phyloP scores from a whole-genome alignment of 2,113 vertebrate genomes.

The Pangasianodon gigas region DNA sequence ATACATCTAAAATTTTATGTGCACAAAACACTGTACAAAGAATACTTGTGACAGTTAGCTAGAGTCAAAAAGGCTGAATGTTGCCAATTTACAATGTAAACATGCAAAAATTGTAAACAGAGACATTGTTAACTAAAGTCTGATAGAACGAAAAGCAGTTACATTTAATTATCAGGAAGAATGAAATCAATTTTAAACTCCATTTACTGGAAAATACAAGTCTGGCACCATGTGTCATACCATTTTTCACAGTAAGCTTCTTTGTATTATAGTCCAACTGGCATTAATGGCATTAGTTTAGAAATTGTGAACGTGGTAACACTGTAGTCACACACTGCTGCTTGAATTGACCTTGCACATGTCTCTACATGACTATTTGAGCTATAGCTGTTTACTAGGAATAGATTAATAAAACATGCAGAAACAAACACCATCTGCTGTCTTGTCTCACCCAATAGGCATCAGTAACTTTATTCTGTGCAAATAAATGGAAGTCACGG shows the following conservation, averaged over 20 bases:
- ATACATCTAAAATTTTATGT: background rate
- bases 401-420: conserved; percentile 13
- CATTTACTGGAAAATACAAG: background rate
- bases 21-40: background rate
- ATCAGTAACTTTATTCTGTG: background rate
- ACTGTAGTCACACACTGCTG: background rate
- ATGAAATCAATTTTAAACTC: background rate
- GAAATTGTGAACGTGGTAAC: background rate
- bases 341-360: background rate
- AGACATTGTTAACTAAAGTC: background rate
- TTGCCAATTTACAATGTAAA: background rate
- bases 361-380: background rate
- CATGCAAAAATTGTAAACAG: background rate
- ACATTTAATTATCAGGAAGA: background rate
- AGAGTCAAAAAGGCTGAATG: background rate
- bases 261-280: background rate
- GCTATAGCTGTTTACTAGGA: conserved; percentile 4
- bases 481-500: background rate
- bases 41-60: background rate
- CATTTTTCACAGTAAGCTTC: background rate
- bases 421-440: conserved; percentile 35
- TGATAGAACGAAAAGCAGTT: background rate
- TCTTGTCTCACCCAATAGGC: conserved; percentile 2
- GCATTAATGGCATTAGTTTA: background rate
- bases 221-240: background rate